Percentiles rank a stretch among this genome's conserved stretches.
These are phyloP conservation scores for Aphaenogaster floridana DNA, from an alignment of 1,140 invertebrate genomes.

Conservation along the genomic window DNA sequence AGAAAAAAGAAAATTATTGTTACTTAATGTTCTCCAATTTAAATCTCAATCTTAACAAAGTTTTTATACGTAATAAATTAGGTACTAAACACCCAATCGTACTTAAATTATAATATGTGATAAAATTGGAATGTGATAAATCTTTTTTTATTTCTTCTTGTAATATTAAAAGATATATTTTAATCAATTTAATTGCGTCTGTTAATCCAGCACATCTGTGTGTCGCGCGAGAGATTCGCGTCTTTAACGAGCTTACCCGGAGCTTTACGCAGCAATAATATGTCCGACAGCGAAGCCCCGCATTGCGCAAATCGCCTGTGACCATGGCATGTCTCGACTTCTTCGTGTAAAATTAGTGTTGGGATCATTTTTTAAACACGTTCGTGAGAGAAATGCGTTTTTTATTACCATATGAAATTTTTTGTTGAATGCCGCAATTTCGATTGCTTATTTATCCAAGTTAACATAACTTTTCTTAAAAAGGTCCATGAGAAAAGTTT, in stretches of 20 bases:
- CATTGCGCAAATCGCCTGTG: conserved; percentile 67
- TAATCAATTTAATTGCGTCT: conserved; percentile 10
- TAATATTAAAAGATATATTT: conserved; percentile 1
- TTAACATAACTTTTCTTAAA: neutral
- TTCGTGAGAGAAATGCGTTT: conserved; percentile 18
- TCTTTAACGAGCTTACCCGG: conserved; percentile 76
- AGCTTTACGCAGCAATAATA: conserved; percentile 73
- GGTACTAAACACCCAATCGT: neutral
- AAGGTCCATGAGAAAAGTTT: neutral
- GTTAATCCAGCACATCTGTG: neutral
- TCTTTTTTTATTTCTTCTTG: neutral
- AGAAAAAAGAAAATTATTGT: neutral
- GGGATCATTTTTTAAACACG: neutral
- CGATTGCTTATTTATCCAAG: neutral
- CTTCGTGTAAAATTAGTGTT: conserved; percentile 59
- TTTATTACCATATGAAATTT: neutral
- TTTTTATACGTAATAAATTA: conserved; percentile 4
- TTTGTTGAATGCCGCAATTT: neutral
- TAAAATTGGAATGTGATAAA: neutral
- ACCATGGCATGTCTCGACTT: conserved; percentile 80
- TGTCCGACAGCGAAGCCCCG: conserved; percentile 79
- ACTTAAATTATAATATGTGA: neutral
- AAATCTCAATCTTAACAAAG: neutral
- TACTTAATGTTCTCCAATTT: neutral
- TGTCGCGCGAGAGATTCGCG: conserved; percentile 61